Conservation (phyloP, 2,113 vertebrate genomes). For the Cyphomyrus plagiostoma region DNA sequence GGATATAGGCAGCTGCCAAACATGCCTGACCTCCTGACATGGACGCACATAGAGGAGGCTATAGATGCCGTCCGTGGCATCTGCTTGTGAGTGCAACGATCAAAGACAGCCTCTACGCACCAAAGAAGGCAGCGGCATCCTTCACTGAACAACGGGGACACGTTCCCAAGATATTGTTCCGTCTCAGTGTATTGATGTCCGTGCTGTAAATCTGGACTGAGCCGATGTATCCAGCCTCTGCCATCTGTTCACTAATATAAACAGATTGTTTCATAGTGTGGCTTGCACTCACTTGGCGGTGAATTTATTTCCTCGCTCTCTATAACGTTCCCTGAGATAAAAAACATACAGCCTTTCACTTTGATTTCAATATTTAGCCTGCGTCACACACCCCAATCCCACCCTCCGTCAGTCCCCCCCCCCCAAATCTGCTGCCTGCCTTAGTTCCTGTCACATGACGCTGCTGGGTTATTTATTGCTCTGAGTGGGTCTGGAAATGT, state of each 20-base stretch:
- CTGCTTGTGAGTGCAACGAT: neutral
- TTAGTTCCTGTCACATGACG: neutral
- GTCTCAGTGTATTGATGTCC: constrained; percentile 17
- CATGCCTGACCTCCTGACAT: neutral
- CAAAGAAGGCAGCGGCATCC: neutral
- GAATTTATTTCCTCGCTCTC: neutral
- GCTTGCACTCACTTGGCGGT: constrained; percentile 24
- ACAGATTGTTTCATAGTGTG: constrained; percentile 26
- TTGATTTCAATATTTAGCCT: constrained; percentile 19
- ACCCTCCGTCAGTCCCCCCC: neutral
- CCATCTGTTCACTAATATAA: constrained; percentile 25
- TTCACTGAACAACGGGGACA: constrained; percentile 4
- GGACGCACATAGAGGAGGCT: neutral
- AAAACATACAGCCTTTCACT: neutral
- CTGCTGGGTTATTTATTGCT: neutral
- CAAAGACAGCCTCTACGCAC: neutral
- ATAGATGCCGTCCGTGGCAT: neutral
- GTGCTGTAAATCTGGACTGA: constrained; percentile 2
- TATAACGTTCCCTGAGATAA: constrained; percentile 5
- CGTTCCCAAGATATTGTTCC: constrained; percentile 8
- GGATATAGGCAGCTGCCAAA: neutral
- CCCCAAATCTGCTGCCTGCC: neutral
- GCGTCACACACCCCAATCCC: neutral
- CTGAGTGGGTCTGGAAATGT: neutral
- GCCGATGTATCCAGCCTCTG: constrained; percentile 11